phyloP scores from a whole-genome alignment of 92 coral and sea anemone genomes.

The Paragorgia papillata region DNA sequence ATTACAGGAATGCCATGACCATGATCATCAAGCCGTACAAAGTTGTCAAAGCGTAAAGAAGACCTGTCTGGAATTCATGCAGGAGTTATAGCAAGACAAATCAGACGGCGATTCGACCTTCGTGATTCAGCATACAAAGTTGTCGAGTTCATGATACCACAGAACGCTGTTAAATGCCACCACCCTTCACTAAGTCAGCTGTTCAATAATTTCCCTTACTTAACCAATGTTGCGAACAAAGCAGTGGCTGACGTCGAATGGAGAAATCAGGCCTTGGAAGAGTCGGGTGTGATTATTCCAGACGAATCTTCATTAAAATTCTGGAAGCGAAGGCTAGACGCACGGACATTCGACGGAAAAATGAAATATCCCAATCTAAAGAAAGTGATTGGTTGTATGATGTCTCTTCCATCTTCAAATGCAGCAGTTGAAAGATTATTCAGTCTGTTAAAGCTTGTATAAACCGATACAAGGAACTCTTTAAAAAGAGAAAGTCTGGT shows the following conservation, averaged over 20 bases:
- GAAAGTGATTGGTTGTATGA: neutral
- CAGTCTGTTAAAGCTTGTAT: neutral
- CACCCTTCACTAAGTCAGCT: neutral
- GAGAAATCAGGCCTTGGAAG: conserved; percentile 33
- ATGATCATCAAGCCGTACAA: neutral
- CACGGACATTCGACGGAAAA: neutral
- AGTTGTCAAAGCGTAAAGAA: conserved; percentile 2
- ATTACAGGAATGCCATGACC: neutral
- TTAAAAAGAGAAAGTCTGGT: neutral
- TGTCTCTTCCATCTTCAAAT: neutral
- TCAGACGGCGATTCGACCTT: conserved; percentile 1
- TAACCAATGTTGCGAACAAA: conserved; percentile 11
- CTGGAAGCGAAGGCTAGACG: neutral
- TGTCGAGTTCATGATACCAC: conserved; percentile 4
- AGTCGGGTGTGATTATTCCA: neutral
- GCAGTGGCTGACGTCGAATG: conserved; percentile 9
- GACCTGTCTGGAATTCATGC: conserved; percentile 7
- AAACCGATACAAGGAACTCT: neutral
- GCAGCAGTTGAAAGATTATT: conserved; percentile 2
- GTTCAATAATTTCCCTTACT: too few species aligned
- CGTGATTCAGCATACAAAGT: conserved; percentile 6
- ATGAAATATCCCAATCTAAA: neutral
- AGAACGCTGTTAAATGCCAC: conserved; percentile 23
- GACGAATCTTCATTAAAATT: neutral
- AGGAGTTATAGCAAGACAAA: conserved; percentile 15